A percentile compares a stretch with the other conserved stretches of the same genome.
Conservation (phyloP, 2,113 vertebrate genomes). For the Mormyrus lacerda region DNA sequence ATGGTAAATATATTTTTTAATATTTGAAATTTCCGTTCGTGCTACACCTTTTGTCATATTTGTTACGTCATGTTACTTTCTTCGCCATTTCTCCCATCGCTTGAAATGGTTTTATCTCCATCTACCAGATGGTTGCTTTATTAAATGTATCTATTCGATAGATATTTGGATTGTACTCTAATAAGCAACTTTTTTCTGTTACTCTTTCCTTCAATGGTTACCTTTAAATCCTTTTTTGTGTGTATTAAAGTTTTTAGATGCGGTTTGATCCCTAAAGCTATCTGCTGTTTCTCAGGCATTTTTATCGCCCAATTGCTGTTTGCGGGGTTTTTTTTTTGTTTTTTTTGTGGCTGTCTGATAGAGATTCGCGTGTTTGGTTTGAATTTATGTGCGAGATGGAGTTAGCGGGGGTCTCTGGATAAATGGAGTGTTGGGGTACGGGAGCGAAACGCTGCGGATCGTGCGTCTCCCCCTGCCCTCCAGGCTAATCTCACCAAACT, state of each 20-base stretch:
- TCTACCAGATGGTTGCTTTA: constrained; percentile 12
- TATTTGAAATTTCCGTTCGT: constrained; percentile 46
- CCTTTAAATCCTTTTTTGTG: constrained; percentile 29
- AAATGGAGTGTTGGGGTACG: background rate
- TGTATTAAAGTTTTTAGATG: constrained; percentile 33
- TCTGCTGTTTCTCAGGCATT: constrained; percentile 22
- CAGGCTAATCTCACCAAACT: background rate
- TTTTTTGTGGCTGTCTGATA: background rate
- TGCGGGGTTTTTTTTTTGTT: background rate
- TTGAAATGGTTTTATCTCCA: constrained; percentile 7
- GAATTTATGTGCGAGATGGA: background rate
- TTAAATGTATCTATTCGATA: constrained; percentile 15
- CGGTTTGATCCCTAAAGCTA: constrained; percentile 18
- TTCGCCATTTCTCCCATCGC: background rate
- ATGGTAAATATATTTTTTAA: constrained; percentile 49
- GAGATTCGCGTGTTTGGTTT: background rate
- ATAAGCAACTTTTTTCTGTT: constrained; percentile 22
- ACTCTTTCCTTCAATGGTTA: constrained; percentile 37
- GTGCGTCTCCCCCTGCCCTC: background rate
- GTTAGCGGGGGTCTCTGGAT: background rate
- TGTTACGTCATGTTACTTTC: constrained; percentile 33
- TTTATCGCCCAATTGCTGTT: constrained; percentile 22
- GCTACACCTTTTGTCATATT: constrained; percentile 49
- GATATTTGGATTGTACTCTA: constrained; percentile 20
- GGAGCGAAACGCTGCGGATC: background rate